Percentiles rank a stretch among this genome's conserved stretches.
These are phyloP conservation scores for Eilema depressum DNA, from an alignment of 2,888 invertebrate species.

Conservation along the genomic window DNA sequence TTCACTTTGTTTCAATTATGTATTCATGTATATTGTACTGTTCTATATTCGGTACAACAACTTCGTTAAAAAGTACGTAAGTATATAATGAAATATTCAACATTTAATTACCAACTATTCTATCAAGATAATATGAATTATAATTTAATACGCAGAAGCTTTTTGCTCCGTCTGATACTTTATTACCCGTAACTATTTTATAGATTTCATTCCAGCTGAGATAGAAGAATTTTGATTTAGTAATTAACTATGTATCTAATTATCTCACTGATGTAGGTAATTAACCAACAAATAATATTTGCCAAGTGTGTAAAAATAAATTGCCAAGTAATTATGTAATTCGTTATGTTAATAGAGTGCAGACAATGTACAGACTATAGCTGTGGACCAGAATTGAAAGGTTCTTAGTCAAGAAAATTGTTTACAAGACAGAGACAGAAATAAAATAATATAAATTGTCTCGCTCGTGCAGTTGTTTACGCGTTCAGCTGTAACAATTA, in stretches of 20 bases:
- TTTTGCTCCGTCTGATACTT: slow-evolving; percentile 9
- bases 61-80: neutral
- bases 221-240: slow-evolving; percentile 45
- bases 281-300: slow-evolving; percentile 44
- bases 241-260: slow-evolving; percentile 42
- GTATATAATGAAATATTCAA: neutral
- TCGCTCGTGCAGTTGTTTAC: slow-evolving; percentile 63
- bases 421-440: neutral
- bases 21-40: neutral
- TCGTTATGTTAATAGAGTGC: slow-evolving; percentile 25
- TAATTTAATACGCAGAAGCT: slow-evolving; percentile 16
- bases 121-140: slow-evolving; percentile 11
- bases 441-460: slow-evolving; percentile 31
- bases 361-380: too few species aligned
- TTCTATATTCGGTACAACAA: neutral
- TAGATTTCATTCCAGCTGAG: slow-evolving; percentile 23
- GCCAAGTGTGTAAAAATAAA: slow-evolving; percentile 32
- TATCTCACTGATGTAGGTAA: slow-evolving; percentile 39
- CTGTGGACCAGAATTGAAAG: slow-evolving; percentile 24
- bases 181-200: slow-evolving; percentile 19
- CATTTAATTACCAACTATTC: neutral
- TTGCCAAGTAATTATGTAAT: slow-evolving; percentile 32
- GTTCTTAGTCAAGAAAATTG: slow-evolving; percentile 18
- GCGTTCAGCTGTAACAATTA: slow-evolving; percentile 75
- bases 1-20: neutral